Base-by-base conservation (phyloP, 30 jellyfish, hydroid and myxozoan genomes). In the Hydractinia echinata region DNA sequence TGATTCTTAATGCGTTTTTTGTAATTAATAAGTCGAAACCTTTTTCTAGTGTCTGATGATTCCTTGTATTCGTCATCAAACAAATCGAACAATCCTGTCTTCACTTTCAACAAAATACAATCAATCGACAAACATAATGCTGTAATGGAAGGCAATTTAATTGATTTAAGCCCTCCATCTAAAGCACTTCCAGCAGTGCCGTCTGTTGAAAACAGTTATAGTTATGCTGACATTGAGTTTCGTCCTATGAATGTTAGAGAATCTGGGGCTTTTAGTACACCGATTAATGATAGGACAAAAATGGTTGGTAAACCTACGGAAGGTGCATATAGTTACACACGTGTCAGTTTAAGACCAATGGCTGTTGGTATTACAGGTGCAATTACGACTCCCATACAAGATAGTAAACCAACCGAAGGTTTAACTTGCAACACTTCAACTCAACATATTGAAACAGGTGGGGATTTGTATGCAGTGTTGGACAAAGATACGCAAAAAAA, bases 161-260 rank as follows among this genome's bases (percentile, higher is more conserved):
- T 51, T n/a, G 74, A n/a, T 51, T n/a, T 64, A 51, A 64, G 39
- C 19, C 74, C 74, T 7, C 74, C 74, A 7, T n/a, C 74, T 51
- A 64, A 64, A 6, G 51, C 19, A 13, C 16, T 64, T n/a, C 74
- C 74, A 64, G 6, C 74, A n/a, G 51, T 51, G 74, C 74, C 74
- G 19, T 7, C 74, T n/a, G 44, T 30, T 30, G 44, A 30, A 30
- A 88, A 66, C 44, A 82, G 77, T 55, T 87, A 87, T 73, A 87
- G 96, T 77, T 87, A 87, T 67, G 96, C 91, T 9, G 79, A 77
- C 11, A 51, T 82, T 14, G 96, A 87, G 67, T 87, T 87, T 61
- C 82, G 96, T 50, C 96, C 96, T 7, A 72, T 84, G 86, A 82
- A 81, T 9, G 66, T 87, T 4, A 87, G 89, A 5, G 89, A 82